A percentile compares a stretch with the other conserved stretches of the same genome.
These are phyloP conservation scores for Cosmia trapezina DNA, from an alignment of 2,888 invertebrate species.

Conservation along the genomic window DNA sequence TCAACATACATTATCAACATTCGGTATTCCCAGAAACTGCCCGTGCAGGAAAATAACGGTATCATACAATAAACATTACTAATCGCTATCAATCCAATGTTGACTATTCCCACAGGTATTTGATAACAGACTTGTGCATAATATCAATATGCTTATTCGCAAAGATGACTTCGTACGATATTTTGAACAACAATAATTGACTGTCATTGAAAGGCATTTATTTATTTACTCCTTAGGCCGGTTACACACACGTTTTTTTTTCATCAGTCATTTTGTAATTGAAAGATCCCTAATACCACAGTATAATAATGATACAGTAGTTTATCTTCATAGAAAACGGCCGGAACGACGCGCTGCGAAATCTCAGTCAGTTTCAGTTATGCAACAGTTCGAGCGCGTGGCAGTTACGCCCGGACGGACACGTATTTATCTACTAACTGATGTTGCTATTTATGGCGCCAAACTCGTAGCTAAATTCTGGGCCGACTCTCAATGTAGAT, in stretches of 20 bases:
- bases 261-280: neutral
- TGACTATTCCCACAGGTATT: conserved; percentile 22
- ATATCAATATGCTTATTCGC: neutral
- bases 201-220: neutral
- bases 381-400: too few relatives aligned
- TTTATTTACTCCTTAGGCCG: neutral
- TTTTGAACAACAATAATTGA: conserved; percentile 6
- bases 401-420: too few relatives aligned
- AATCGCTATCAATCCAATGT: conserved; percentile 22
- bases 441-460: neutral
- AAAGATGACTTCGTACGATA: conserved; percentile 10
- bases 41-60: conserved; percentile 2
- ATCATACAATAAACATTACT: conserved; percentile 7
- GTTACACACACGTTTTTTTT: neutral
- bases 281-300: neutral
- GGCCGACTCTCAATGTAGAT: neutral
- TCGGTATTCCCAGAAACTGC: conserved; percentile 6
- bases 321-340: too few relatives aligned
- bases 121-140: conserved; percentile 17
- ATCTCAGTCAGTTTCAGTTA: too few relatives aligned
- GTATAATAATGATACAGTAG: too few relatives aligned
- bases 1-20: too few relatives aligned
- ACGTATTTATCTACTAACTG: neutral
- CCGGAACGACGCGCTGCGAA: too few relatives aligned
- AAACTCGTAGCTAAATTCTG: neutral